Evolutionary conservation across 2,113 vertebrate species (phyloP).

Genomic region (Melanocharis versteri): DNA sequence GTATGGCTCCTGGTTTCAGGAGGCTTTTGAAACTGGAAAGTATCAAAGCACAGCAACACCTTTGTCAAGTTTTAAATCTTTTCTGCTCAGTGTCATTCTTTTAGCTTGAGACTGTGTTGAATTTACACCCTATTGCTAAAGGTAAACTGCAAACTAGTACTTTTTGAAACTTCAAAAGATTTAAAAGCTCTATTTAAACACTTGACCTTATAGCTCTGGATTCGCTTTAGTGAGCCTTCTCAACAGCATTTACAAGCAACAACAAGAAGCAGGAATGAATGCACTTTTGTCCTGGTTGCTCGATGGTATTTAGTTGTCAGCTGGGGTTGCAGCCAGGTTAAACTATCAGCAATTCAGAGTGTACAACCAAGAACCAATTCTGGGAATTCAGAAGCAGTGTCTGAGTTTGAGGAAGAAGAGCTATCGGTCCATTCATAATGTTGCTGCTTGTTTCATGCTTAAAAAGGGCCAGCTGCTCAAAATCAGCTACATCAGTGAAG

Average conservation of each 20-base stretch:
- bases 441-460: neutral
- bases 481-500: neutral
- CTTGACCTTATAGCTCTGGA: neutral
- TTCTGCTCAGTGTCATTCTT: rapidly evolving
- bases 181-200: neutral
- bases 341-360: neutral
- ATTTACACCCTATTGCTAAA: neutral
- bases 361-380: neutral
- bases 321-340: neutral
- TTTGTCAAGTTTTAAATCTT: neutral
- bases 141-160: neutral
- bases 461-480: neutral
- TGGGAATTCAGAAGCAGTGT: neutral
- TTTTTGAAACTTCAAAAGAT: neutral
- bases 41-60: neutral
- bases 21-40: neutral
- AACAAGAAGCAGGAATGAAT: neutral
- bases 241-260: neutral
- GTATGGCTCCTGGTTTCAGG: neutral
- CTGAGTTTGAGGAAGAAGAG: neutral
- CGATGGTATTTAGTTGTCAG: no score
- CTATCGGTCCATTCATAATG: neutral
- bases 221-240: neutral
- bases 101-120: neutral
- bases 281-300: neutral